Percentiles rank a stretch among this genome's conserved stretches.
Conservation (phyloP, 2,888 invertebrate genomes). For the Pomacea canaliculata region DNA sequence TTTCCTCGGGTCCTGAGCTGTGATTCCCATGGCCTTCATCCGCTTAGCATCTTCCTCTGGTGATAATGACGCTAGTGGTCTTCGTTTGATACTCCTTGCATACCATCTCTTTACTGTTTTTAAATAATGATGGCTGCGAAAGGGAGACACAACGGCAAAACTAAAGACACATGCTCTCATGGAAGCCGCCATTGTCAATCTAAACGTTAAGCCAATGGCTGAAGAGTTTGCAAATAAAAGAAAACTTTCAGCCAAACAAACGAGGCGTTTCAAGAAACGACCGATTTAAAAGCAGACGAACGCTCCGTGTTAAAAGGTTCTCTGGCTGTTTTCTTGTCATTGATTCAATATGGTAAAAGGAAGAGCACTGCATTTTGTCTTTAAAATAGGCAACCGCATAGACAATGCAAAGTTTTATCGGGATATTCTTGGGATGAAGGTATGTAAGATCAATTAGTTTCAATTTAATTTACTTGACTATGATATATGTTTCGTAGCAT, state of each 20-base stretch:
- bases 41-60: slow-evolving; percentile 25
- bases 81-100: slow-evolving; percentile 30
- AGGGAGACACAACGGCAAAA: slow-evolving; percentile 1
- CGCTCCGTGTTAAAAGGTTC: too few species aligned
- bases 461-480: not conserved
- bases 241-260: not conserved
- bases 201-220: not conserved
- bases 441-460: slow-evolving; percentile 71
- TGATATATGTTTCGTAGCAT: not conserved
- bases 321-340: too few species aligned
- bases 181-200: slow-evolving; percentile 33
- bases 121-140: not conserved
- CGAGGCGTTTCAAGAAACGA: too few species aligned
- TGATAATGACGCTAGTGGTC: slow-evolving; percentile 14
- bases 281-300: too few species aligned
- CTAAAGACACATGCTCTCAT: slow-evolving; percentile 25
- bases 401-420: slow-evolving; percentile 89
- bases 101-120: slow-evolving; percentile 22
- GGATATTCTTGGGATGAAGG: slow-evolving; percentile 94
- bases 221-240: not conserved
- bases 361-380: slow-evolving; percentile 94
- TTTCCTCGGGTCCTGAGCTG: slow-evolving; percentile 25
- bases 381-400: slow-evolving; percentile 92
- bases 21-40: slow-evolving; percentile 9
- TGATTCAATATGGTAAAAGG: slow-evolving; percentile 42